Conservation (phyloP, 2,888 invertebrate genomes). For the Cinara cedri region DNA sequence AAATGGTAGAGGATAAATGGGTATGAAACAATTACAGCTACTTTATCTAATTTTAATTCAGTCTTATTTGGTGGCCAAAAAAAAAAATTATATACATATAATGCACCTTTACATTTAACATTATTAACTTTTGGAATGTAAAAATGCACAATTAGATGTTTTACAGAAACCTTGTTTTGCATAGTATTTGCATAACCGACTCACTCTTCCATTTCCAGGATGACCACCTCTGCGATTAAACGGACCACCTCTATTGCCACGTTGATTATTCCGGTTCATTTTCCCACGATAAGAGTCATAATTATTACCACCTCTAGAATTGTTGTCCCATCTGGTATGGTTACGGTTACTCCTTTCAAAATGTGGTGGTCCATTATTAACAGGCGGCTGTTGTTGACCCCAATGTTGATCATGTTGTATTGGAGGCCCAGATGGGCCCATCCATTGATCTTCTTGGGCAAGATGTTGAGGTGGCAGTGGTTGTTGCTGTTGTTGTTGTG, state of each 20-base stretch:
- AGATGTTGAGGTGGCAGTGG: background rate
- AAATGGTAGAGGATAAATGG: background rate
- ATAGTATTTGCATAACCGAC: slow-evolving; percentile 51
- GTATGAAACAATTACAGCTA: slow-evolving; percentile 18
- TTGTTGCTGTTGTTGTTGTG: slow-evolving; percentile 7
- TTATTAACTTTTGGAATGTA: slow-evolving; percentile 47
- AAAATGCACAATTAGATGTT: slow-evolving; percentile 50
- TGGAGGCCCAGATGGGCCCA: slow-evolving; percentile 27
- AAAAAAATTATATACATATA: slow-evolving; percentile 15
- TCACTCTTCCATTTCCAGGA: slow-evolving; percentile 27
- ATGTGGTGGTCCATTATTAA: slow-evolving; percentile 33
- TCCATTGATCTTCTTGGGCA: slow-evolving; percentile 47
- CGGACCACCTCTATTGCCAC: slow-evolving; percentile 37
- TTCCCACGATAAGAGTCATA: slow-evolving; percentile 47
- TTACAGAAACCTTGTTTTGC: slow-evolving; percentile 50
- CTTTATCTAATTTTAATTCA: slow-evolving; percentile 39
- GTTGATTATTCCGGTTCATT: slow-evolving; percentile 42
- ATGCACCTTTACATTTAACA: background rate
- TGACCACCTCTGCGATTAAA: slow-evolving; percentile 39
- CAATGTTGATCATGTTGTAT: slow-evolving; percentile 53
- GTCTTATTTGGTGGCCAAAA: slow-evolving; percentile 44
- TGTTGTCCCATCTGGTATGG: slow-evolving; percentile 49
- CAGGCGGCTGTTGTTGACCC: slow-evolving; percentile 41
- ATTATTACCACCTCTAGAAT: slow-evolving; percentile 45
- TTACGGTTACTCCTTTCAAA: slow-evolving; percentile 33